A percentile compares a stretch with the other conserved stretches of the same genome.
Evolutionary conservation across 2,113 vertebrate species (phyloP).

Genomic region (Sialia sialis): DNA sequence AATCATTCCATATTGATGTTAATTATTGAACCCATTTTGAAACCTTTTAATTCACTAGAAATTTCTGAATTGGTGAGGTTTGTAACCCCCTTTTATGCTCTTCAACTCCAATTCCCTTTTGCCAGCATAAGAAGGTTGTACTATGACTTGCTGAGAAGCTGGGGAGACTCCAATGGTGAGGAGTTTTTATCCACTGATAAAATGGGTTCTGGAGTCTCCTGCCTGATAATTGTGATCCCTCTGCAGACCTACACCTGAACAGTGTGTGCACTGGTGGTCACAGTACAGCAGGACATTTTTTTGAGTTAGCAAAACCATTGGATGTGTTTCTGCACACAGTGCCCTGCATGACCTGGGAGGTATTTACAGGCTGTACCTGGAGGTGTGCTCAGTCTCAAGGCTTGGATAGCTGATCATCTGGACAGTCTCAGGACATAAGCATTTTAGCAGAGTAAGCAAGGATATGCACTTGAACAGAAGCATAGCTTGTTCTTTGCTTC

Average conservation of each 20-base stretch:
- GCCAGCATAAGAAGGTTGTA: neutral
- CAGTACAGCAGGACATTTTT: neutral
- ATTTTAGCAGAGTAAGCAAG: neutral
- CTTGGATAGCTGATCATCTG: neutral
- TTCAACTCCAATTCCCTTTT: neutral
- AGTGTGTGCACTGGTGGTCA: neutral
- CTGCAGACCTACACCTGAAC: neutral
- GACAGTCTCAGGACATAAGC: neutral
- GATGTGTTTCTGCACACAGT: neutral
- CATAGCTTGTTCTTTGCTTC: neutral
- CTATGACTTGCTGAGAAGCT: neutral
- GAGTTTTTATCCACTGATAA: neutral
- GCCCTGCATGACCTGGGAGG: neutral
- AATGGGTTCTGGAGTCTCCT: neutral
- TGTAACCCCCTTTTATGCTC: neutral
- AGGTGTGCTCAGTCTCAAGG: neutral
- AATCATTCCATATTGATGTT: neutral
- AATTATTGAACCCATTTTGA: neutral
- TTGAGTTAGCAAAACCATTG: neutral
- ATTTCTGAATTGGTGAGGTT: neutral
- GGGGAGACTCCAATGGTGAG: rapidly evolving
- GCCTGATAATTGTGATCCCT: neutral
- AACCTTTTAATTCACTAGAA: neutral
- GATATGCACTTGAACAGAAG: neutral
- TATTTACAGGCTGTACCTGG: neutral